Conservation (phyloP, 2,113 vertebrate species). For the Odocoileus hemionus region DNA sequence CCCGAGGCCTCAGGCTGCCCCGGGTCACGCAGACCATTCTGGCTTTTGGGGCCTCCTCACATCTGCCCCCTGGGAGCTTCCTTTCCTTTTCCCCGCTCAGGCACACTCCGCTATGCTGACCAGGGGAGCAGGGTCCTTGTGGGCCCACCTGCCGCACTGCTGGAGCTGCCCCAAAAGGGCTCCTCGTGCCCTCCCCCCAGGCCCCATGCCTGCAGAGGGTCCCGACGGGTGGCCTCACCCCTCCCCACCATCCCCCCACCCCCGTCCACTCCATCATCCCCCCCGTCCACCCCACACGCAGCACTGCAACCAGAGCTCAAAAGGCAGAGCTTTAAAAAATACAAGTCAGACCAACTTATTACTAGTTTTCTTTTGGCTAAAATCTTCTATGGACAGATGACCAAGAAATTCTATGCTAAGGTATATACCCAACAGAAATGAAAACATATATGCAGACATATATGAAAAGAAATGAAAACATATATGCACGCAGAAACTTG, state of each 20-base stretch:
- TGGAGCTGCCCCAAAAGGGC: background rate
- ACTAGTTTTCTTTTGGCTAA: background rate
- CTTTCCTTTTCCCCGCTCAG: background rate
- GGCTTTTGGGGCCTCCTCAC: background rate
- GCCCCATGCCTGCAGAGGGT: background rate
- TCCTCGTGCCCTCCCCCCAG: background rate
- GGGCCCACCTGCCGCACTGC: background rate
- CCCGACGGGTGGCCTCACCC: background rate
- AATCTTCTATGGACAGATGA: background rate
- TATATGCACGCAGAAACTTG: background rate
- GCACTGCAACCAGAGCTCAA: background rate
- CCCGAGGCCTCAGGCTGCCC: background rate
- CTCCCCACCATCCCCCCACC: background rate
- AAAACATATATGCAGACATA: background rate
- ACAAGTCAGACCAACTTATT: background rate
- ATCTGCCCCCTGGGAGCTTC: background rate
- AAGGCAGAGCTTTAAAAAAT: background rate
- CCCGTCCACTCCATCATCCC: too few relatives aligned
- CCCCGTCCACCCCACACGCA: background rate
- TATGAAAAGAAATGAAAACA: background rate
- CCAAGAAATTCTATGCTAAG: background rate
- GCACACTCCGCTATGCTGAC: background rate
- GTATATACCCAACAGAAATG: background rate
- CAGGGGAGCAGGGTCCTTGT: background rate
- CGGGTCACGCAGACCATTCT: background rate